Base-by-base conservation (phyloP, 2,113 vertebrate genomes). In the Oreochromis niloticus region DNA sequence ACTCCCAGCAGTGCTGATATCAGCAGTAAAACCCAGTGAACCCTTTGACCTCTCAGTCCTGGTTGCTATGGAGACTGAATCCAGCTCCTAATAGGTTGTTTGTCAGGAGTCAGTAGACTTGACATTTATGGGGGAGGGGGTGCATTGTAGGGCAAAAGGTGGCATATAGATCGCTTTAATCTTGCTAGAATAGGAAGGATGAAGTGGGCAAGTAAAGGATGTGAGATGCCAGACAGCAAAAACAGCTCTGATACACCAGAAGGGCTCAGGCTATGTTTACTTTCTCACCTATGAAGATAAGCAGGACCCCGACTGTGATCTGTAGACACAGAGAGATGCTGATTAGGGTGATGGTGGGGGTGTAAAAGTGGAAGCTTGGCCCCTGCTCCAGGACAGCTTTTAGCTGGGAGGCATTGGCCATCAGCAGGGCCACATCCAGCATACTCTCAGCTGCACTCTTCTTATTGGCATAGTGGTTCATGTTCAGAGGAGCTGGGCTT, bases 361-460 rank as follows among this genome's bases (percentile, higher is more conserved):
- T 1, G 24, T 97, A 98, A 93, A 98, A 98, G 84, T 90, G 86
- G 39, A 97, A 97, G 7, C 83, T 24, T 3, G 97, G 93, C 10
- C 97, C 98, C 88, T 98, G 97, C 32, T 98, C 97, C 85, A 98
- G 93, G 13, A 98, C 96, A 0, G 97, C 97, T 89, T 98, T 98
- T 75, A 98, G 97, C 95, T 99, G 98, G 6, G 97, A 98, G 0
- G 98, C 97, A 0, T 98, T 98, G 90, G 98, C 98, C 98, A 98
- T 97, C 83, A 98, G 96, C 73, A 99, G 95, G 1, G 98, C 97
- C 4, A 98, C 93, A 90, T 99, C 98, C 96, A 98, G 92, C 98
- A 98, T 98, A 95, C 98, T 98, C 92, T 98, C 97, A 0, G 98
- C 97, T 0, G 97, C 98, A 0, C 97, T 98, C 96, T 99, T 98